phyloP scores from a whole-genome alignment of 2,113 vertebrate species.

The Vulpes ferrilata region DNA sequence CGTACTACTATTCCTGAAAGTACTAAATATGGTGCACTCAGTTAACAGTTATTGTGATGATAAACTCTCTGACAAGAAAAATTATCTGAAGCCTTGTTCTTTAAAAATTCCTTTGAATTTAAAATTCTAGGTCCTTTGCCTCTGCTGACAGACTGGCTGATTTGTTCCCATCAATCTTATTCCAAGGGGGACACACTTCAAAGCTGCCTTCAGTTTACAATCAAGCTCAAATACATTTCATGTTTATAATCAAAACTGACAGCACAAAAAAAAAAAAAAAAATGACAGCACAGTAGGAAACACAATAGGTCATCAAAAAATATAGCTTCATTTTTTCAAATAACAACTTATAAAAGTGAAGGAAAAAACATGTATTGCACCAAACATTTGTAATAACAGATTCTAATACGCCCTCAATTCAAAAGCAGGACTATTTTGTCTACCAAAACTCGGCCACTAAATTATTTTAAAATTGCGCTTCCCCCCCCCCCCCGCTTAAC shows the following conservation, averaged over 20 bases:
- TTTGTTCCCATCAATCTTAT: not conserved
- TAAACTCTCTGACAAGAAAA: not conserved
- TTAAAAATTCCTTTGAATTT: constrained; percentile 8
- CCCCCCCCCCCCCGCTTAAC: not conserved
- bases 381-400: not conserved
- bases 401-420: not conserved
- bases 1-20: not conserved
- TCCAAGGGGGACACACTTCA: not conserved
- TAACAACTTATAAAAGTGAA: not conserved
- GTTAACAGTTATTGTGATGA: not conserved
- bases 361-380: not conserved
- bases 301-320: not conserved
- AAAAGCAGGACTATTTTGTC: not conserved
- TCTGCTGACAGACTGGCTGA: not conserved
- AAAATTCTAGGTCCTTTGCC: not conserved
- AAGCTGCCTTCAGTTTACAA: not conserved
- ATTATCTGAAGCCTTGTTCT: not conserved
- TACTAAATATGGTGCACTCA: not conserved
- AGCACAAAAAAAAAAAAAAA: too few relatives aligned
- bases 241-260: not conserved
- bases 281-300: not conserved
- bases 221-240: not conserved
- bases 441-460: not conserved
- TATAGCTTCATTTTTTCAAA: not conserved
- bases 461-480: not conserved